phyloP scores from a whole-genome alignment of 2,888 invertebrate species.

The Linnaemya vulpina region DNA sequence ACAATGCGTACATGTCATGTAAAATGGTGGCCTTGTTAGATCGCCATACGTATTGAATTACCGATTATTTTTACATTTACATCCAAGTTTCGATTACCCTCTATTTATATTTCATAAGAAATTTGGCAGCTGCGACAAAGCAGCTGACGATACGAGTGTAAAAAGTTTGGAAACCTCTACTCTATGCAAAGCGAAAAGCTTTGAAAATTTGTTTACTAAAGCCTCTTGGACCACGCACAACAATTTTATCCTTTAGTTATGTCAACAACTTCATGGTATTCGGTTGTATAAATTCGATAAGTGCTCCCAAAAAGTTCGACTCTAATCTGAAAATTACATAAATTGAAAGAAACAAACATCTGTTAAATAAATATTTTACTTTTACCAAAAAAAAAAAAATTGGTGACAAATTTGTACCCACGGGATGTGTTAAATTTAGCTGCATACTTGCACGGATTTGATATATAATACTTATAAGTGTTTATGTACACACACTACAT shows the following conservation, averaged over 20 bases:
- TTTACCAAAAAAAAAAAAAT: not conserved
- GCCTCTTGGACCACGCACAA: constrained; percentile 24
- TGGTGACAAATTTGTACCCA: not conserved
- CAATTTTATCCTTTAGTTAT: constrained; percentile 54
- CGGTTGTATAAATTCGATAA: constrained; percentile 26
- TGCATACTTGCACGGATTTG: no score
- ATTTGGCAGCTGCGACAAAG: no score
- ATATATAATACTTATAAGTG: no score
- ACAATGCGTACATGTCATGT: no score
- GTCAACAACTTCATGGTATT: constrained; percentile 42
- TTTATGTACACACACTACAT: not conserved
- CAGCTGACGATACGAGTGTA: not conserved
- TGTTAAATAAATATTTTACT: constrained; percentile 35
- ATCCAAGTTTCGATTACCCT: no score
- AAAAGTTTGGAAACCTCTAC: not conserved
- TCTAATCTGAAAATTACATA: not conserved
- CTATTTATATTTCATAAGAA: no score
- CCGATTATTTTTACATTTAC: no score
- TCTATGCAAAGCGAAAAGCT: constrained; percentile 26
- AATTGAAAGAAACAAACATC: constrained; percentile 28
- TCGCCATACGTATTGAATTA: no score
- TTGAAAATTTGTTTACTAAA: constrained; percentile 36
- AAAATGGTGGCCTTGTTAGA: no score
- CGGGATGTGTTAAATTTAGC: not conserved
- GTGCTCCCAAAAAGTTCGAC: not conserved